These are phyloP conservation scores for Pararge aegeria DNA, from an alignment of 1,140 invertebrate species.

Conservation along the genomic window DNA sequence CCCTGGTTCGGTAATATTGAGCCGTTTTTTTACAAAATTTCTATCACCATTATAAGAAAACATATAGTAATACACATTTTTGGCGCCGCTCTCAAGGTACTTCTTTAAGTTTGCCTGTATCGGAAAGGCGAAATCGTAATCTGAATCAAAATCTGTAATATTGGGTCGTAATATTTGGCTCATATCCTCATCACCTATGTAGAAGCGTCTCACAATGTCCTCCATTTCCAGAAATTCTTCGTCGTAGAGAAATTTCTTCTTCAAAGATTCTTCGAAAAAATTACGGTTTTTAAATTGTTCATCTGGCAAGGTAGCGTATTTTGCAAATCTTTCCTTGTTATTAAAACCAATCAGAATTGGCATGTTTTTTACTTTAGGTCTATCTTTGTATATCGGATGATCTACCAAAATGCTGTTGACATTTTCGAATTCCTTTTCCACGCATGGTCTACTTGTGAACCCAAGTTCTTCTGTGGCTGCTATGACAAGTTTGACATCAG, in stretches of 20 bases:
- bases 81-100: constrained; percentile 27
- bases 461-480: constrained; percentile 11
- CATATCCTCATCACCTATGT: constrained; percentile 34
- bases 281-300: constrained; percentile 4
- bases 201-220: constrained; percentile 30
- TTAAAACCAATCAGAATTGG: constrained; percentile 30
- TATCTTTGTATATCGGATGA: constrained; percentile 23
- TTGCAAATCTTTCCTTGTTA: constrained; percentile 22
- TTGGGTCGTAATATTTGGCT: constrained; percentile 7
- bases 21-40: constrained; percentile 25
- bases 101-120: constrained; percentile 25
- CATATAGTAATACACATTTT: constrained; percentile 36
- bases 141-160: constrained; percentile 32
- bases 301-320: constrained; percentile 13
- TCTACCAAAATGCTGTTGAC: constrained; percentile 29
- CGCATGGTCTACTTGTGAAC: constrained; percentile 20
- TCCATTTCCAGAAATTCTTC: constrained; percentile 22
- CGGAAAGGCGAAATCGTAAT: constrained; percentile 29
- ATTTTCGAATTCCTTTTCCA: constrained; percentile 35
- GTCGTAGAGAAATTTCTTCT: constrained; percentile 22
- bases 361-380: constrained; percentile 27
- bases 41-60: constrained; percentile 40
- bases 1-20: constrained; percentile 26
- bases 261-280: constrained; percentile 16
- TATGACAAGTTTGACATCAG: constrained; percentile 27